Base-by-base conservation (phyloP, 2,113 vertebrate genomes). In the Suricata suricatta region DNA sequence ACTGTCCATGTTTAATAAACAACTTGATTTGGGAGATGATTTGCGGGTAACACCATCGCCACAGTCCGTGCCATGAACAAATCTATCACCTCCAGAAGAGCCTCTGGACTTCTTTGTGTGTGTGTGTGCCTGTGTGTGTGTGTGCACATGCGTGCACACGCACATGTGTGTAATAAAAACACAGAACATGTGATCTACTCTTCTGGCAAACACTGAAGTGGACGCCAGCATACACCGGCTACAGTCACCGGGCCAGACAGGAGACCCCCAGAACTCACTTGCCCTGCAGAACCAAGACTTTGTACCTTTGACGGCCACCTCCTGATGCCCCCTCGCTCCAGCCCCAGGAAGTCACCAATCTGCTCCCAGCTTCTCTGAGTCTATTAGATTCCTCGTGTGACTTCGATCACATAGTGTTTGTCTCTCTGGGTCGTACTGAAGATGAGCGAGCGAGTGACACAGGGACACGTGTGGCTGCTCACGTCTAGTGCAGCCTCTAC, bases 251-350 rank as follows among this genome's bases (percentile, higher is more conserved):
- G 2, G 31, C 52, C 5, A 3, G 3, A 1, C 2, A 4, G 52
- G 6, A n/a, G 77, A 8, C 9, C 93, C 63, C 57, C 17, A 29
- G 38, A 64, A 41, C 54, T 41, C 1, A 52, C 27, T 33, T 44
- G 16, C 33, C 23, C 17, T 2, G 4, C 0, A 3, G 21, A 35
- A 44, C 69, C 19, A 17, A 31, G 47, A 35, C 41, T 71, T 3
- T 3, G 44, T 19, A 27, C 7, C 7, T 29, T 35, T 23, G 10
- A 21, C 41, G 3, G 17, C 29, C 47, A n/a, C 64, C 74, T 63
- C 52, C 16, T 15, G 7, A 33, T 3, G 54, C 1, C 19, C 14
- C 5, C 25, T 0, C 41, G 1, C 19, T 5, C 1, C 21, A 71
- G 66, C 21, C 35, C 66, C 29, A 13, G 52, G n/a, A 9, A n/a